phyloP scores from a whole-genome alignment of 64 coral and sea anemone genomes.

The Hydrozoanthus tunicans region DNA sequence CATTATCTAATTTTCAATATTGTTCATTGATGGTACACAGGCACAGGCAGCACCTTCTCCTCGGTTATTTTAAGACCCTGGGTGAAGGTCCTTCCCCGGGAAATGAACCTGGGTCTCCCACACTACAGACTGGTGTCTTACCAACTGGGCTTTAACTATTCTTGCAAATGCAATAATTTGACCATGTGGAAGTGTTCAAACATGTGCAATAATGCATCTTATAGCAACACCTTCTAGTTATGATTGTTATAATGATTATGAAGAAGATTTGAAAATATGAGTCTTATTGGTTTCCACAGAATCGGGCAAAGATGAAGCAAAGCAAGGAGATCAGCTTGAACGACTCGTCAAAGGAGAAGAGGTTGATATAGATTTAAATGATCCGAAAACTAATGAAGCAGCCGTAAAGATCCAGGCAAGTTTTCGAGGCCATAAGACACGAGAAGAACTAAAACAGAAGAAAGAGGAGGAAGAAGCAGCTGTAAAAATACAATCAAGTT shows the following conservation, averaged over 20 bases:
- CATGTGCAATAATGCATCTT: too few species aligned
- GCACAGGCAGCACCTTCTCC: too few species aligned
- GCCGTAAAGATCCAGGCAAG: slow-evolving; percentile 94
- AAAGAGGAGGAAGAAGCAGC: slow-evolving; percentile 82
- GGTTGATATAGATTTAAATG: slow-evolving; percentile 81
- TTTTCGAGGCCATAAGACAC: slow-evolving; percentile 89
- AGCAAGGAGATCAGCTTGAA: slow-evolving; percentile 78
- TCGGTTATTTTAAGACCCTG: too few species aligned
- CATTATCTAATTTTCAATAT: too few species aligned
- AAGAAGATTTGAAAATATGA: not conserved
- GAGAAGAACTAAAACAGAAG: slow-evolving; percentile 85
- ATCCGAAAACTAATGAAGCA: slow-evolving; percentile 75
- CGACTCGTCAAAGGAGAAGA: slow-evolving; percentile 83
- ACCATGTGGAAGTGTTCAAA: too few species aligned
- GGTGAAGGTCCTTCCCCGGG: too few species aligned
- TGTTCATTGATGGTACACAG: too few species aligned
- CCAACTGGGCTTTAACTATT: too few species aligned
- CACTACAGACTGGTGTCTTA: too few species aligned
- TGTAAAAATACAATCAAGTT: slow-evolving; percentile 82
- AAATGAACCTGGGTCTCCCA: too few species aligned
- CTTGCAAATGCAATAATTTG: too few species aligned
- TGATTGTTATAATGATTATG: not conserved
- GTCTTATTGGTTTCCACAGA: slow-evolving; percentile 42
- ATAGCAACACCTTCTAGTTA: not conserved
- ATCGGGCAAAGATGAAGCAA: slow-evolving; percentile 93